Evolutionary conservation across 2,113 vertebrate genomes (phyloP), one percentile per base, ranked within the genome.

Genomic region (Sitta europaea): DNA sequence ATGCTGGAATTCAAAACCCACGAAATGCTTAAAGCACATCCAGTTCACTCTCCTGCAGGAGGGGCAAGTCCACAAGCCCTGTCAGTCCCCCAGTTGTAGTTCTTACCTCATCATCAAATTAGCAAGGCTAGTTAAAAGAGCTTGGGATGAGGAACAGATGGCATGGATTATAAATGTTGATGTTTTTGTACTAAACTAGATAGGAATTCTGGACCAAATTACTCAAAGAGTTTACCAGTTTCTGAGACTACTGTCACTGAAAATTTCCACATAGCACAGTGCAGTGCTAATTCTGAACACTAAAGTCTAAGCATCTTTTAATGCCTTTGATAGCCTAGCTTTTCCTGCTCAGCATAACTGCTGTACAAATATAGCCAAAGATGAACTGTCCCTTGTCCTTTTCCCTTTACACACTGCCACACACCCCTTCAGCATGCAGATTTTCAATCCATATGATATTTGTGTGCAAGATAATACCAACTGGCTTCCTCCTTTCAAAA

Each of bases 31-130:
- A 71, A 38, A 86, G 75, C 40, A 80, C 78, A 76, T 74, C 88
- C 75, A 90, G 43, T 93, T 92, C 12, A 9, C 81, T 50, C 70
- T 86, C 45, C 78, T 76, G 78, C 38, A 79, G 73, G 58, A 93
- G 61, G 40, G 91, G 47, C 78, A 92, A 82, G 82, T 75, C 63
- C 72, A 73, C 61, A 84, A 90, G 40, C 59, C 29, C 53, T 40
- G 36, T n/a, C 82, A 75, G 58, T 93, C 55, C 57, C 58, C 23
- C 22, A 54, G 76, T 51, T 62, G 71, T 40, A 70, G 35, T 66
- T 86, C 74, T 67, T 89, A 81, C 73, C 62, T 90, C 87, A 82
- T 94, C 93, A 55, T 67, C 81, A 86, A 90, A 79, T 90, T 77
- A 93, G 47, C 79, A 87, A 57, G 29, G 71, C 77, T 86, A 86